phyloP scores from a whole-genome alignment of 2,888 invertebrate genomes.

The Teinopalpus imperialis region DNA sequence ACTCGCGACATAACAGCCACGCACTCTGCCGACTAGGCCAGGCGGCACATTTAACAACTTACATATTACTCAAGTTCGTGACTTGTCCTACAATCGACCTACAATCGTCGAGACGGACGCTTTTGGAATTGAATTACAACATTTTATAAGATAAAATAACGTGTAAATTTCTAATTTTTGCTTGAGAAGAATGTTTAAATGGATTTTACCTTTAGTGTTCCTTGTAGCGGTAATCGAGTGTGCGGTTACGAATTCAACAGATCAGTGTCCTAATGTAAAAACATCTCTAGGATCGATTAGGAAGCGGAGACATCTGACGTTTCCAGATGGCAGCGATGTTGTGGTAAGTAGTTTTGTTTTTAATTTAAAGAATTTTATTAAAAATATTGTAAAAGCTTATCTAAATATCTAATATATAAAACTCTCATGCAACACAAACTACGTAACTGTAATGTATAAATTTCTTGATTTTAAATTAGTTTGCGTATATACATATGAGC shows the following conservation, averaged over 20 bases:
- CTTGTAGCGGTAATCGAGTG: constrained; percentile 37
- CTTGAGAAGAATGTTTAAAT: constrained; percentile 7
- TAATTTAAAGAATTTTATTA: no score
- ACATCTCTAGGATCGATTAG: constrained; percentile 47
- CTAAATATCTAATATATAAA: no score
- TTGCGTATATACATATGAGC: no score
- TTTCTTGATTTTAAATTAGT: no score
- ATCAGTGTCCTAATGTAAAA: constrained; percentile 60
- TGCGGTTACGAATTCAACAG: constrained; percentile 29
- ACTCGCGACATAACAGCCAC: no score
- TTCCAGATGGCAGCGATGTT: constrained; percentile 55
- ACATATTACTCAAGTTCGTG: constrained; percentile 1
- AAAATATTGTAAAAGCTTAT: no score
- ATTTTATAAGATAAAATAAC: constrained; percentile 25
- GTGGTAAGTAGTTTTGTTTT: constrained; percentile 51
- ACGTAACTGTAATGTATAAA: no score
- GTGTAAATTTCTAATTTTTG: constrained; percentile 3
- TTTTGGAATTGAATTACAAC: constrained; percentile 14
- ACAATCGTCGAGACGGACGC: constrained; percentile 2
- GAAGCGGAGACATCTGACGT: constrained; percentile 59
- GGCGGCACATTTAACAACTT: no score
- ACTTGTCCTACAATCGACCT: no score
- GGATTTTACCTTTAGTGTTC: constrained; percentile 19
- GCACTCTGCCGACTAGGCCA: no score
- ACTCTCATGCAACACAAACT: no score